Evolutionary conservation across 2,888 invertebrate species (phyloP).

Genomic region (Eristalis arbustorum): DNA sequence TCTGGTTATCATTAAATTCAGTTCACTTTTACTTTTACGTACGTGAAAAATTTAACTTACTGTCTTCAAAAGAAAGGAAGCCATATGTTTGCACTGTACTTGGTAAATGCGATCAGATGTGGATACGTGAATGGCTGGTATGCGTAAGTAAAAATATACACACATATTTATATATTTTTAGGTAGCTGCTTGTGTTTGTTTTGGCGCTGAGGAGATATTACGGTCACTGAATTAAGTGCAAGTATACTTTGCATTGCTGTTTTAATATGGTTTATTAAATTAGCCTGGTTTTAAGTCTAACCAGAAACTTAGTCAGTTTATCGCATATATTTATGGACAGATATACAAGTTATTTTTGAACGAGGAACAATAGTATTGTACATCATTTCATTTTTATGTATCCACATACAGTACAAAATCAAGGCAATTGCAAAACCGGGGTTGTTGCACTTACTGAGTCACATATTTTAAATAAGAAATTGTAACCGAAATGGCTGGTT

Average conservation of each 20-base stretch:
- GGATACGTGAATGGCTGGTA: not conserved
- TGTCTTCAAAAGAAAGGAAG: conserved; percentile 5
- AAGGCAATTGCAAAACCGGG: no score
- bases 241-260: not conserved
- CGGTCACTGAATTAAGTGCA: not conserved
- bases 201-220: not conserved
- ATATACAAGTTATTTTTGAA: no score
- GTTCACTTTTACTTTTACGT: not conserved
- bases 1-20: conserved; percentile 19
- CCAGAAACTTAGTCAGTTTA: no score
- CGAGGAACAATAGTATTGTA: no score
- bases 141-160: not conserved
- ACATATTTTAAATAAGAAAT: no score
- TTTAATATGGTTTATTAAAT: not conserved
- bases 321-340: no score
- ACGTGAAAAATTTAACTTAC: conserved; percentile 3
- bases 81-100: not conserved
- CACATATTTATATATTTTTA: not conserved
- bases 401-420: no score
- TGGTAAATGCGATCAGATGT: not conserved
- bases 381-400: no score
- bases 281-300: not conserved
- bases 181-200: not conserved
- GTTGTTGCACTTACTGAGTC: no score
- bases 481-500: no score